These are phyloP conservation scores for Mactra quadrangularis DNA, from an alignment of 1,140 invertebrate genomes.

Conservation along the genomic window DNA sequence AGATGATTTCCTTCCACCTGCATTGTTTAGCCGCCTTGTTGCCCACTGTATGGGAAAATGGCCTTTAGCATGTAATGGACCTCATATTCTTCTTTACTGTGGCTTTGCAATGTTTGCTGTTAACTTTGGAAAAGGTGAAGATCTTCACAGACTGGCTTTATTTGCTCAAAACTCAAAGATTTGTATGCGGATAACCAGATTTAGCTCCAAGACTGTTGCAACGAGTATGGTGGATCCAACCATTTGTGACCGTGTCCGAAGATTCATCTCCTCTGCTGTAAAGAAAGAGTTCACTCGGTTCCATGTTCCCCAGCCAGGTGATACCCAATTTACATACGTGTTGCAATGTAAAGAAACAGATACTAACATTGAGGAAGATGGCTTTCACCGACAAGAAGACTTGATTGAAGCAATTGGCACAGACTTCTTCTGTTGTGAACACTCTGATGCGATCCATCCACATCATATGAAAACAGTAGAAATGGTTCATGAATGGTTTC, in stretches of 20 bases:
- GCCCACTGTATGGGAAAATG: conserved; percentile 36
- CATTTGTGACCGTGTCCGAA: conserved; percentile 36
- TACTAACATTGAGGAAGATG: conserved; percentile 10
- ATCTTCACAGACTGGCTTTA: conserved; percentile 21
- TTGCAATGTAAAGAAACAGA: conserved; percentile 37
- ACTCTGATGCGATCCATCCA: conserved; percentile 29
- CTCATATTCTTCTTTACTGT: conserved; percentile 29
- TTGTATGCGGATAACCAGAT: conserved; percentile 37
- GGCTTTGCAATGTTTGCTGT: conserved; percentile 44
- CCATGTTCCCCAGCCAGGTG: not conserved
- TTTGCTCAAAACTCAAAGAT: conserved; percentile 35
- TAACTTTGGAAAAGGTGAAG: conserved; percentile 9
- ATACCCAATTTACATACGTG: not conserved
- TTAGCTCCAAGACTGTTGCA: not conserved
- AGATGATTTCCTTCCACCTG: conserved; percentile 41
- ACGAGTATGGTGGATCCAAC: conserved; percentile 27
- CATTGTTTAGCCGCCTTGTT: conserved; percentile 30
- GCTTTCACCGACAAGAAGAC: not conserved
- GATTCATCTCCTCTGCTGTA: conserved; percentile 31
- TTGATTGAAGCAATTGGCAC: not conserved
- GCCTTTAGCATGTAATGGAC: conserved; percentile 27
- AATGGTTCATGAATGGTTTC: conserved; percentile 47
- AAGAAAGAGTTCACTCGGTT: conserved; percentile 40
- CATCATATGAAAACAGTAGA: conserved; percentile 21
- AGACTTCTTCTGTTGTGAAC: conserved; percentile 37